These are phyloP conservation scores for Odocoileus virginianus DNA, from an alignment of 2,113 vertebrate genomes.

Conservation along the genomic window DNA sequence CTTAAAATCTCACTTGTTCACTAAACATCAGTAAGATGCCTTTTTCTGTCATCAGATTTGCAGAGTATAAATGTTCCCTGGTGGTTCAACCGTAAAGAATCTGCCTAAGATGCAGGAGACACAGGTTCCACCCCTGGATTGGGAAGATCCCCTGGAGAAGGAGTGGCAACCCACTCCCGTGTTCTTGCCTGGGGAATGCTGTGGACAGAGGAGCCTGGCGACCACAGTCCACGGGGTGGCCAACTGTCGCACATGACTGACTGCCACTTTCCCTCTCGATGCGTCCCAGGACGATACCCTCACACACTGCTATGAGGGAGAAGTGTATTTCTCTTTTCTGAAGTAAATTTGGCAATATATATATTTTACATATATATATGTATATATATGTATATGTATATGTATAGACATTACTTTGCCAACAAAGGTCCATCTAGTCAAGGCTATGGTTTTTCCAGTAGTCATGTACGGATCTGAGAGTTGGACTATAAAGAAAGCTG, in stretches of 20 bases:
- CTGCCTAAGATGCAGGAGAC: not conserved
- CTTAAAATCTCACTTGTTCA: not conserved
- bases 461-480: not conserved
- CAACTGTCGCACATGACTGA: not conserved
- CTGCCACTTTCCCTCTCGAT: not conserved
- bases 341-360: not conserved
- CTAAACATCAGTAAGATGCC: not conserved
- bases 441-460: not conserved
- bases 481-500: not conserved
- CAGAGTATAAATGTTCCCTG: not conserved
- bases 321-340: not conserved
- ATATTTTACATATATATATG: not conserved
- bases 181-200: not conserved
- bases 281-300: not conserved
- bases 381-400: not conserved
- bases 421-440: not conserved
- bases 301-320: not conserved
- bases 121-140: not conserved
- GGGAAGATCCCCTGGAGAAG: not conserved
- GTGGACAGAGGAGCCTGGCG: not conserved
- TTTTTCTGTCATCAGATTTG: not conserved
- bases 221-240: accelerated
- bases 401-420: not conserved
- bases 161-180: not conserved
- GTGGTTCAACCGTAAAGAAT: not conserved